Base-by-base conservation (phyloP, 2,797 vertebrate genomes). In the Amblyraja radiata region DNA sequence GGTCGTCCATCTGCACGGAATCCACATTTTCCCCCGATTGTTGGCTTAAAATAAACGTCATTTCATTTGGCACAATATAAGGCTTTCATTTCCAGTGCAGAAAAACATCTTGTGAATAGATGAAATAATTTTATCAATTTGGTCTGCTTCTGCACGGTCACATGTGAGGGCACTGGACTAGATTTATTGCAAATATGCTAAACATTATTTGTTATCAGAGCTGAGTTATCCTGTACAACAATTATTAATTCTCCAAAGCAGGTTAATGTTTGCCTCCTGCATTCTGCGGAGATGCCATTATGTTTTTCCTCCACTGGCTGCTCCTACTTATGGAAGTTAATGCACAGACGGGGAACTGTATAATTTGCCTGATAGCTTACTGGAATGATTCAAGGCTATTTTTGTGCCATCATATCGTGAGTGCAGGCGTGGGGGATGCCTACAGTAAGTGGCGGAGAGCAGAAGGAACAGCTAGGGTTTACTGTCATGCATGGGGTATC, bases 311-410 rank as follows among this genome's bases (percentile, higher is more conserved):
- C 88, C 65, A 88, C 65, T 88, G 84, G 61, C 32, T 36, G n/a
- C 16, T 68, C 61, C n/a, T 65, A 3, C n/a, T 36, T 88, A 63
- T 68, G 84, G n/a, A 88, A 88, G 84, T 88, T 88, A 88, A 88
- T 88, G 84, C 84, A 88, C 28, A 8, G 84, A 36, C n/a, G 36
- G 61, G 68, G 84, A 65, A 88, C 6, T 13, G 77, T 88, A 68
- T 63, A 36, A 58, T 84, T 65, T 88, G 84, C 84, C 84, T 88
- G 84, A 88, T 65, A 65, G 61, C 61, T 88, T 88, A 88, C 84
- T 88, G 84, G 84, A 88, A 88, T 88, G n/a, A n/a, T 88, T 88
- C n/a, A 68, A 32, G 63, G 65, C 63, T 88, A 88, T 88, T 88
- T 68, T 68, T 65, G n/a, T 88, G 84, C 39, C 36, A 32, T 88